These are phyloP conservation scores for Drosophila sp. DNA, from an alignment of 1,140 invertebrate species.

Conservation along the genomic window DNA sequence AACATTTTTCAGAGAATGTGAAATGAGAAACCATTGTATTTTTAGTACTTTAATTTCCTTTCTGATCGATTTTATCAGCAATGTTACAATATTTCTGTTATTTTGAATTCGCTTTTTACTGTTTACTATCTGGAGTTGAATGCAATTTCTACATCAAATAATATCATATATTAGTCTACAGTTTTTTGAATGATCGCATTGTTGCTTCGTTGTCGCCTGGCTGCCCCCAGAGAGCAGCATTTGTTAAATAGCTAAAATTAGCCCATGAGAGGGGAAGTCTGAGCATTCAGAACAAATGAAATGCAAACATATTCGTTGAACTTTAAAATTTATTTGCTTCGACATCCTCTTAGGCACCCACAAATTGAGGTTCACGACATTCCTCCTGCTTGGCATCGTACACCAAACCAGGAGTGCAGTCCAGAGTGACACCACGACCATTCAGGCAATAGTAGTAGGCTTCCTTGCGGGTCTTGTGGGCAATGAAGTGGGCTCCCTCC, in stretches of 20 bases:
- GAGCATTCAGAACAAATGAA: conserved; percentile 29
- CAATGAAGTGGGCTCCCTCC: conserved; percentile 64
- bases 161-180: neutral
- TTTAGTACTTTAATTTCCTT: neutral
- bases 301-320: conserved; percentile 44
- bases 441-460: conserved; percentile 75
- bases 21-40: too few relatives aligned
- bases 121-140: too few relatives aligned
- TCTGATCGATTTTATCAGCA: too few relatives aligned
- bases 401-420: conserved; percentile 75
- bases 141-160: neutral
- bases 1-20: neutral
- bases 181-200: neutral
- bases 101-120: too few relatives aligned
- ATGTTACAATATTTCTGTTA: too few relatives aligned
- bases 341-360: conserved; percentile 40
- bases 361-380: conserved; percentile 55
- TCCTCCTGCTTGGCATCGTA: conserved; percentile 59
- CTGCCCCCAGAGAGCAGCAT: conserved; percentile 23
- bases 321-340: conserved; percentile 43
- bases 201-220: conserved; percentile 32
- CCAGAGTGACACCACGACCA: conserved; percentile 65
- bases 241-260: conserved; percentile 44
- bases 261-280: conserved; percentile 32
- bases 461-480: conserved; percentile 58